These are phyloP conservation scores for Sitta carolinensis DNA, from an alignment of 2,797 vertebrate species.

Conservation along the genomic window DNA sequence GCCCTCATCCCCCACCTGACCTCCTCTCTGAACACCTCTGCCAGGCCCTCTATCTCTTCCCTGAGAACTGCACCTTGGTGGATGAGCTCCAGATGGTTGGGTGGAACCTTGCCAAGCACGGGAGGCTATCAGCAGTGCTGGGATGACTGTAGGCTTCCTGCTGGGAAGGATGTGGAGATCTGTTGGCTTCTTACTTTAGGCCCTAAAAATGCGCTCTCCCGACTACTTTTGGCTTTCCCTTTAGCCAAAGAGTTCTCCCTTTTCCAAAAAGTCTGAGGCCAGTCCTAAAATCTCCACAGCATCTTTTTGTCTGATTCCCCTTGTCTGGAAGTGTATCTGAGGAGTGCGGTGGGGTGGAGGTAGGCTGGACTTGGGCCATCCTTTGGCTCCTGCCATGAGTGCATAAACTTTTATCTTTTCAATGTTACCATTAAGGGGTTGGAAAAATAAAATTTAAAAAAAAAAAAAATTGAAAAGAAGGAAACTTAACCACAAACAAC, in stretches of 20 bases:
- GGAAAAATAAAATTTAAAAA: background rate
- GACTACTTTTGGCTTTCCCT: background rate
- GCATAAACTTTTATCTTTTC: conserved; percentile 4
- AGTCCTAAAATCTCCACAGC: background rate
- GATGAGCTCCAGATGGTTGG: conserved; percentile 21
- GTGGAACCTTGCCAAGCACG: background rate
- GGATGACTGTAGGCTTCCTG: conserved; percentile 11
- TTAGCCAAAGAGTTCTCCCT: background rate
- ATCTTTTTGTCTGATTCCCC: background rate
- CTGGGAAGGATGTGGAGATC: background rate
- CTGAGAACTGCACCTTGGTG: background rate
- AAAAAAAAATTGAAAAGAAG: background rate
- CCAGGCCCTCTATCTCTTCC: background rate
- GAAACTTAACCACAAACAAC: conserved; percentile 41
- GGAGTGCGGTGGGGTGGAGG: background rate
- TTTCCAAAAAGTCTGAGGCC: conserved; percentile 14
- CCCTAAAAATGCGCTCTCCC: background rate
- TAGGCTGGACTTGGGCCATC: conserved; percentile 21
- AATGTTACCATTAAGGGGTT: background rate
- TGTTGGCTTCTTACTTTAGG: background rate
- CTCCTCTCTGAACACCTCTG: background rate
- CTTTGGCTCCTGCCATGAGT: background rate
- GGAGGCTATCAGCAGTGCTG: background rate
- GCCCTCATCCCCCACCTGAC: background rate
- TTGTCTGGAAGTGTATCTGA: background rate